Evolutionary conservation across 92 coral and sea anemone species (phyloP).

Genomic region (Epizoanthus ramosus): DNA sequence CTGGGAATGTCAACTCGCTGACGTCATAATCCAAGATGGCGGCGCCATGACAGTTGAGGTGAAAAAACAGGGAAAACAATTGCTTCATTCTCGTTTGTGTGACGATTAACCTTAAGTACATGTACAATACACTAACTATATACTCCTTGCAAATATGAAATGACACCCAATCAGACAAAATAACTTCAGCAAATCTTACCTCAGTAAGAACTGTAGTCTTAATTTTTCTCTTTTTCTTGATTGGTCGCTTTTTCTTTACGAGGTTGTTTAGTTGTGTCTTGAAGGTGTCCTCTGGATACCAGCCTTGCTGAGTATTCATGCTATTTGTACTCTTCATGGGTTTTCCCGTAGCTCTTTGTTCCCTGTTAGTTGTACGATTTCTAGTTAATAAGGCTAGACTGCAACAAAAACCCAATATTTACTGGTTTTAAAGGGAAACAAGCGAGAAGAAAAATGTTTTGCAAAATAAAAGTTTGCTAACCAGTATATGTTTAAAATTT

Average conservation of each 20-base stretch:
- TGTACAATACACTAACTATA: too few species aligned
- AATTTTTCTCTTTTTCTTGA: neutral
- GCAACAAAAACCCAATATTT: too few species aligned
- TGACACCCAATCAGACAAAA: neutral
- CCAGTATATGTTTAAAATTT: too few species aligned
- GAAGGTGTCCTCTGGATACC: conserved; percentile 28
- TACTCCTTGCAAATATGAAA: neutral
- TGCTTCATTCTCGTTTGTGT: too few species aligned
- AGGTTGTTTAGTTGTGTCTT: conserved; percentile 3
- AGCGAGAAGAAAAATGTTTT: too few species aligned
- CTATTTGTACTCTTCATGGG: neutral
- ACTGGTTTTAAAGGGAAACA: neutral
- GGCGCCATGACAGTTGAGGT: too few species aligned
- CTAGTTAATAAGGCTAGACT: neutral
- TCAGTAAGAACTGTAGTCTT: conserved; percentile 33
- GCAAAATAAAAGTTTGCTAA: too few species aligned
- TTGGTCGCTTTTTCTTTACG: neutral
- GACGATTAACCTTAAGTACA: too few species aligned
- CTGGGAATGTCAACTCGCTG: too few species aligned
- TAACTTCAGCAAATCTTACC: neutral
- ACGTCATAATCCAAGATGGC: too few species aligned
- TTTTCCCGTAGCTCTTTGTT: neutral
- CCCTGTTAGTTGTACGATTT: neutral
- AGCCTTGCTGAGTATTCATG: neutral
- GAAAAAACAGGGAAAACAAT: too few species aligned